Conservation (phyloP, 2,113 vertebrate species). For the Sprattus sprattus region DNA sequence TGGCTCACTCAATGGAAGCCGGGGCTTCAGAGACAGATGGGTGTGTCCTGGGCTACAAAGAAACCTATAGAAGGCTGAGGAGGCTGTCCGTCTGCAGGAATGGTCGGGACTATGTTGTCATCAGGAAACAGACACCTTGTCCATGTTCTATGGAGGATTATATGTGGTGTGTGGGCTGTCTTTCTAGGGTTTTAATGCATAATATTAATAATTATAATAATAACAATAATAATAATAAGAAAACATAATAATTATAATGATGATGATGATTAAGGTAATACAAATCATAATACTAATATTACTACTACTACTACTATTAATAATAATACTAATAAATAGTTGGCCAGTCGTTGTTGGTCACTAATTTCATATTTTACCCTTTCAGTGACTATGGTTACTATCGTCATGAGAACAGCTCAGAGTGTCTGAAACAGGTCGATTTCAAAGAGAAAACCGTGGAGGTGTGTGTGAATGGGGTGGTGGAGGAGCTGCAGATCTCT, state of each 20-base stretch:
- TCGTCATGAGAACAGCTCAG: conserved; percentile 66
- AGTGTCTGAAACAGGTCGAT: conserved; percentile 66
- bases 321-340: background rate
- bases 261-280: background rate
- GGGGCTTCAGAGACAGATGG: conserved; percentile 58
- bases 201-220: background rate
- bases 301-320: background rate
- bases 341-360: background rate
- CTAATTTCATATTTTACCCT: background rate
- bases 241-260: background rate
- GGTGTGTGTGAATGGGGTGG: conserved; percentile 66
- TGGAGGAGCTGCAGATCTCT: conserved; percentile 66
- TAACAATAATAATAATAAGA: background rate
- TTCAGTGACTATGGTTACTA: conserved; percentile 76
- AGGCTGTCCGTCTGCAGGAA: conserved; percentile 71
- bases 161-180: conserved; percentile 58
- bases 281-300: background rate
- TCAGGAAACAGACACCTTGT: conserved; percentile 63
- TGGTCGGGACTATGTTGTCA: conserved; percentile 63
- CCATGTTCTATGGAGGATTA: conserved; percentile 66
- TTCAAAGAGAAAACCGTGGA: conserved; percentile 61
- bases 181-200: background rate
- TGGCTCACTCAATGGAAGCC: conserved; percentile 66
- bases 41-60: conserved; percentile 69
- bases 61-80: conserved; percentile 67